A percentile compares a stretch with the other conserved stretches of the same genome.
Conservation (phyloP, 2,113 vertebrate species). For the Pseudolaguvia tuberculata region DNA sequence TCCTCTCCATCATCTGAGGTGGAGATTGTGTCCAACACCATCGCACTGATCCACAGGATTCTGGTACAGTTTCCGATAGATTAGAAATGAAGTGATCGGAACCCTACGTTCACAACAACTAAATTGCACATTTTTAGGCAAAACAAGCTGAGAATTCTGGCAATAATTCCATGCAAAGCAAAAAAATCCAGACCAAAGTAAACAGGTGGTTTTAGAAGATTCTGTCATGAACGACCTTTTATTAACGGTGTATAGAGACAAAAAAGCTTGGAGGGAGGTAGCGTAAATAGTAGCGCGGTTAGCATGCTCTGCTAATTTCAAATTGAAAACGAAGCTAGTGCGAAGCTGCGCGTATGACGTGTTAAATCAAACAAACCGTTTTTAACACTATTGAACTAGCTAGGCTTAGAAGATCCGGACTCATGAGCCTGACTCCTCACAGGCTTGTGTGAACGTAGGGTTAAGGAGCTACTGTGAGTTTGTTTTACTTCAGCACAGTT, state of each 20-base stretch:
- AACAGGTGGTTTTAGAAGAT: not conserved
- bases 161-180: not conserved
- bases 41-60: not conserved
- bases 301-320: not conserved
- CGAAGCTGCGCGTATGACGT: not conserved
- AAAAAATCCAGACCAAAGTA: not conserved
- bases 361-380: not conserved
- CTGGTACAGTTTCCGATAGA: not conserved
- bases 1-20: not conserved
- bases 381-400: not conserved
- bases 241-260: not conserved
- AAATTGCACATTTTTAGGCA: not conserved
- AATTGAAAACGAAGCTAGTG: not conserved
- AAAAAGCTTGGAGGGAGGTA: not conserved
- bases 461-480: slow-evolving; percentile 12
- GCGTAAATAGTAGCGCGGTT: not conserved
- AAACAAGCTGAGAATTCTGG: too few relatives aligned
- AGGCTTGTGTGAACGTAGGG: slow-evolving; percentile 9
- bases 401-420: not conserved
- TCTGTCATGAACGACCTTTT: not conserved
- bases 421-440: too few relatives aligned
- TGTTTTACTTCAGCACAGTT: slow-evolving; percentile 13
- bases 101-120: not conserved
- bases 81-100: not conserved
- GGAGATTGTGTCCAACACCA: not conserved